phyloP scores from a whole-genome alignment of 2,113 vertebrate species.

The Solea senegalensis region DNA sequence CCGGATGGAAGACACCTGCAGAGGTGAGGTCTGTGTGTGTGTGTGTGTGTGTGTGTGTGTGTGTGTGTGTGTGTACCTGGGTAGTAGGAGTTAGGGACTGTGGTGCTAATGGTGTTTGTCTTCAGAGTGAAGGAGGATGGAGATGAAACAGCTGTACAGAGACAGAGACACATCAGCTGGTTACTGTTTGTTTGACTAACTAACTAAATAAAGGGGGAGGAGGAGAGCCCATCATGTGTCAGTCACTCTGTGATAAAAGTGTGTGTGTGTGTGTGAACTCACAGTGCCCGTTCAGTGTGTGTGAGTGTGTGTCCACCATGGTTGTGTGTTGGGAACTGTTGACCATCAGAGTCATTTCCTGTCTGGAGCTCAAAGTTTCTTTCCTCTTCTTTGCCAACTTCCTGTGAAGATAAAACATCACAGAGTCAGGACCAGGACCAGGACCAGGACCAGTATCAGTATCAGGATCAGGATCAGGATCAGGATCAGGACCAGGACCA shows the following conservation, averaged over 20 bases:
- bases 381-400: slow-evolving; percentile 76
- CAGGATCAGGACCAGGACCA: too few species aligned
- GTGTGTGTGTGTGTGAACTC: slow-evolving; percentile 66
- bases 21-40: too few species aligned
- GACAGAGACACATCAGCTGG: slow-evolving; percentile 4
- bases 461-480: too few species aligned
- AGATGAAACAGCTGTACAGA: slow-evolving; percentile 89
- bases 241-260: background rate
- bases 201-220: too few species aligned
- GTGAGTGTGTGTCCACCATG: slow-evolving; percentile 65
- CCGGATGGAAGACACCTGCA: too few species aligned
- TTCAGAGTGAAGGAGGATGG: slow-evolving; percentile 97
- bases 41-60: background rate
- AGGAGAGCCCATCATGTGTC: too few species aligned
- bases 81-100: slow-evolving; percentile 93
- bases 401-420: slow-evolving; percentile 42
- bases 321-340: slow-evolving; percentile 67
- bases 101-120: slow-evolving; percentile 94
- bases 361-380: slow-evolving; percentile 74
- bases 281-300: slow-evolving; percentile 66
- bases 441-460: too few species aligned
- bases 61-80: slow-evolving; percentile 82
- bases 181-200: too few species aligned
- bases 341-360: slow-evolving; percentile 79
- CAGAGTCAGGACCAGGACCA: background rate